These are phyloP conservation scores for Chrysaora quinquecirrha DNA, from an alignment of 30 jellyfish, hydroid and myxozoan genomes.

Conservation along the genomic window DNA sequence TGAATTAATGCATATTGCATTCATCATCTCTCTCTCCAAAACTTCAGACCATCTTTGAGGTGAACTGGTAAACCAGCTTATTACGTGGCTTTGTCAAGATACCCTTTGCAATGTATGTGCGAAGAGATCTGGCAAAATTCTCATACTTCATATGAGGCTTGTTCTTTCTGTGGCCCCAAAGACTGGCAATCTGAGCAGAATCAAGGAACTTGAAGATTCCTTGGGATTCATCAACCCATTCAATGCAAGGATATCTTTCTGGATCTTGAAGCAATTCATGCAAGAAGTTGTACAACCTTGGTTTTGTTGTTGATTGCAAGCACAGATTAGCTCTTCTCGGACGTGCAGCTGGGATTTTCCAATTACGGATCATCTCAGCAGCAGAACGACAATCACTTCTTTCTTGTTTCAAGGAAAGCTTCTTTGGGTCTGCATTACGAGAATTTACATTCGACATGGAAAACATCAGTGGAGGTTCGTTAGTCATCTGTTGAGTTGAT, in stretches of 20 bases:
- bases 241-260: slow-evolving; percentile 71
- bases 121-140: slow-evolving; percentile 92
- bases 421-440: not conserved
- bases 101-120: slow-evolving; percentile 92
- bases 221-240: slow-evolving; percentile 73
- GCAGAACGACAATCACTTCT: not conserved
- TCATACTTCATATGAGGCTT: slow-evolving; percentile 93
- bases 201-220: slow-evolving; percentile 89
- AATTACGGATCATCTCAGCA: not conserved
- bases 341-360: slow-evolving; percentile 34
- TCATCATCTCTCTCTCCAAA: slow-evolving; percentile 2
- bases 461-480: not conserved
- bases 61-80: slow-evolving; percentile 90
- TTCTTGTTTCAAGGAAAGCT: not conserved
- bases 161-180: slow-evolving; percentile 94
- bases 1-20: slow-evolving; percentile 42
- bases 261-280: slow-evolving; percentile 72
- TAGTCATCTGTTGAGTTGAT: not conserved
- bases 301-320: slow-evolving; percentile 66
- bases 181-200: slow-evolving; percentile 87
- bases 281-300: slow-evolving; percentile 78
- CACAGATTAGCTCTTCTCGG: slow-evolving; percentile 17
- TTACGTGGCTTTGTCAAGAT: slow-evolving; percentile 87
- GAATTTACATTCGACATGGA: not conserved
- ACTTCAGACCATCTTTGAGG: slow-evolving; percentile 26